Evolutionary conservation across 2,797 vertebrate genomes (phyloP), one percentile per base, ranked within the genome.

Genomic region (Rhodeus uyekii): DNA sequence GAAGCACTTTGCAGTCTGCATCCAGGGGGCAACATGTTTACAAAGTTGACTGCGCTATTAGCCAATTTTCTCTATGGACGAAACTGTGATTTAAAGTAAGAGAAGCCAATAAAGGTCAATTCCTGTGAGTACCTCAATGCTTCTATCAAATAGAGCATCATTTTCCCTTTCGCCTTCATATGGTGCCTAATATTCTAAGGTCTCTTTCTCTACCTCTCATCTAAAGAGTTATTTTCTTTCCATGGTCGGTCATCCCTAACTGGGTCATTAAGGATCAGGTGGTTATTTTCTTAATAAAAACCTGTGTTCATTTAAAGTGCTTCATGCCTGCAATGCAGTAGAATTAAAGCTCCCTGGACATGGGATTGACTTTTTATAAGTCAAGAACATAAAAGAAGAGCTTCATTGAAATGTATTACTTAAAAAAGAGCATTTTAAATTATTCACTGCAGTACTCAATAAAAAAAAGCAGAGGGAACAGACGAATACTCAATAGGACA

Each of bases 231-330:
- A 55, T 61, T 22, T 24, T 53, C 10, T 61, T 69, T 60, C 3
- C 12, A 34, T 34, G 24, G 24, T 32, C 3, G 24, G 8, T 78
- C 32, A 55, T 18, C 58, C 73, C 4, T 74, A 69, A 78, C 53
- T 39, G 44, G 64, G 73, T 81, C 78, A 81, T 87, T 84, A 73
- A 38, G 61, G 61, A 77, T 83, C 75, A 39, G 61, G 55, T 14
- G 24, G 79, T 87, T 75, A 81, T 85, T 84, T 75, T 50, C 73
- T 80, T 85, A 82, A 87, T 77, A 75, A 86, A 82, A 69, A 80
- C 74, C 82, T 79, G 79, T 38, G n/a, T 81, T 82, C 32, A 16
- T 76, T 68, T 67, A 13, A 80, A 81, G 72, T 50, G 29, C 9
- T 48, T 34, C 7, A 67, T 34, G 83, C 55, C 81, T 83, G 87